Conservation (phyloP, 2,888 invertebrate species). For the Panopea generosa region DNA sequence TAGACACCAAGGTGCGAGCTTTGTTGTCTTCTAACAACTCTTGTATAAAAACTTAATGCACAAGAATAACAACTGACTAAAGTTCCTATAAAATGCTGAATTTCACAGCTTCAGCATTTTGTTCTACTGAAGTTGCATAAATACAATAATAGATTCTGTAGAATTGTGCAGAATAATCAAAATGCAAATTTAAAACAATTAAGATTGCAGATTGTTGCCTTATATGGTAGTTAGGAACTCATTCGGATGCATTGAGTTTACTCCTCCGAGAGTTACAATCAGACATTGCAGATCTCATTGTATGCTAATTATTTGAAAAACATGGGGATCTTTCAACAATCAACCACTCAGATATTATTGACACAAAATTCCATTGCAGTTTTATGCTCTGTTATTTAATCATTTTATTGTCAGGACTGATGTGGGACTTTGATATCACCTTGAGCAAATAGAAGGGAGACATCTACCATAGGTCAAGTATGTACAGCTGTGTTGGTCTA, state of each 20-base stretch:
- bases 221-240: not conserved
- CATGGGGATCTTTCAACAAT: conserved; percentile 11
- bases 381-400: conserved; percentile 34
- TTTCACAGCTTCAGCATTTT: too few species aligned
- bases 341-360: conserved; percentile 34
- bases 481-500: too few species aligned
- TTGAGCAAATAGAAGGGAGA: conserved; percentile 23
- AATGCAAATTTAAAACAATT: conserved; percentile 6
- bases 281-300: conserved; percentile 2
- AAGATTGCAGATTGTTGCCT: not conserved
- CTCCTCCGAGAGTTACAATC: not conserved
- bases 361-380: conserved; percentile 26
- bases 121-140: too few species aligned
- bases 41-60: too few species aligned
- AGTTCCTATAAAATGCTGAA: too few species aligned
- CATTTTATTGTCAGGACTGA: conserved; percentile 16
- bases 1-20: too few species aligned
- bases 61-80: too few species aligned
- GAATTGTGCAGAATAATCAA: not conserved
- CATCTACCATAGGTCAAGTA: conserved; percentile 8
- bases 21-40: too few species aligned
- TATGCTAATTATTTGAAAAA: conserved; percentile 24
- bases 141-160: too few species aligned
- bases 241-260: conserved; percentile 7
- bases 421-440: conserved; percentile 22